Base-by-base conservation (phyloP, 2,888 invertebrate genomes). In the Euplexia lucipara region DNA sequence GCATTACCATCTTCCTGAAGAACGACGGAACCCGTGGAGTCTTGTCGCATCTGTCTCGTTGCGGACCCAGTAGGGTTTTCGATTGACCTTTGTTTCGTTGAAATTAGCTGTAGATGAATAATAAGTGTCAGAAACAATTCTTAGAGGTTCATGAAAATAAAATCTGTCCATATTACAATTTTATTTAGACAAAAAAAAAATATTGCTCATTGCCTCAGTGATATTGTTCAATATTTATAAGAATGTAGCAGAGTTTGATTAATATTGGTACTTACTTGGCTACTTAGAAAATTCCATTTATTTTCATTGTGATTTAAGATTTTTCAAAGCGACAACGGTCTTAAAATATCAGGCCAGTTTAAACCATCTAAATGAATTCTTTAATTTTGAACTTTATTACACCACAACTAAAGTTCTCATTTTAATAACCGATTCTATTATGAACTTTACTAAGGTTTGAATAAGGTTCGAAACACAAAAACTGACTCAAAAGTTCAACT, bases 1-100 rank as follows among this genome's bases (percentile, higher is more conserved):
- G 8, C 1, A 30, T 61, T 68, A 94, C 95, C 95, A 76, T 92
- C 91, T 75, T 95, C 95, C 0, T 90, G 88, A 3, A 95, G 88
- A 5, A 96, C 92, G 32, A 96, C 96, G 53, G 96, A 96, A n/a
- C 96, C 96, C 2, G 95, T 96, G 8, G 96, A 96, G 85, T 96
- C 96, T 85, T 96, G 96, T 60, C 90, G 92, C 47, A 93, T 80
- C 20, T 80, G 86, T 22, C 88, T 86, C 35, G 88, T 82, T 75
- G 82, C 83, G 1, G 91, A 88, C 1, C 74, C 76, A 0, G 86
- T 83, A 7, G 90, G 89, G 2, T 80, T 70, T 63, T 85, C 86
- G 47, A 35, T 0, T 32, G 92, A 87, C 91, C 92, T 92, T 51
- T 86, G 91, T 82, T 91, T 96, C 65, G 91, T 90, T 2, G 96